Evolutionary conservation across 2,888 invertebrate genomes (phyloP).

Genomic region (Iphiclides podalirius): DNA sequence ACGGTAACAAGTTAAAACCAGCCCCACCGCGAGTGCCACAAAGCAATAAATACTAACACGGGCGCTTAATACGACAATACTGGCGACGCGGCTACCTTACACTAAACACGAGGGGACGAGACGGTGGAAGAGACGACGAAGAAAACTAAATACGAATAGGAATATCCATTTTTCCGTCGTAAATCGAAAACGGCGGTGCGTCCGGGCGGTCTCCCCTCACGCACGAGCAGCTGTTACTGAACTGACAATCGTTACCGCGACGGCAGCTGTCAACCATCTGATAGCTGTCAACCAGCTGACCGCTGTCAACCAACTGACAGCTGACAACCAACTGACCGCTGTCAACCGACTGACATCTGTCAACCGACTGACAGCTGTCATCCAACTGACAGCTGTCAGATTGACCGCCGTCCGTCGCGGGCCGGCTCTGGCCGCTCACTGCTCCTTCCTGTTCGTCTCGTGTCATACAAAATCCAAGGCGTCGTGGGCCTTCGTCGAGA

Average conservation of each 20-base stretch:
- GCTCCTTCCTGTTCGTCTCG: slow-evolving; percentile 65
- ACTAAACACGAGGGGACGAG: not conserved
- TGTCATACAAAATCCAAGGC: slow-evolving; percentile 89
- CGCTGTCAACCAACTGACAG: not conserved
- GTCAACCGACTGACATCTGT: no score
- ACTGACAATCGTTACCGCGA: slow-evolving; percentile 30
- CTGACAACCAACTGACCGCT: no score
- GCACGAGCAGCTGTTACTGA: slow-evolving; percentile 38
- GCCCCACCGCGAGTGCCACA: not conserved
- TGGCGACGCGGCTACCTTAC: not conserved
- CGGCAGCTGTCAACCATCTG: not conserved
- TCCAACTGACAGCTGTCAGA: slow-evolving; percentile 27
- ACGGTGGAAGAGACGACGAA: no score
- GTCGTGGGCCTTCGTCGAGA: slow-evolving; percentile 65
- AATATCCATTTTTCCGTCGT: slow-evolving; percentile 50
- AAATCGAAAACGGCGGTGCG: slow-evolving; percentile 42
- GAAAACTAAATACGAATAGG: slow-evolving; percentile 42
- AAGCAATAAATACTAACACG: not conserved
- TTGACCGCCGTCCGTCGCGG: slow-evolving; percentile 24
- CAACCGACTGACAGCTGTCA: slow-evolving; percentile 24
- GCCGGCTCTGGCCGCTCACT: slow-evolving; percentile 43
- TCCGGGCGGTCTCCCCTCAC: slow-evolving; percentile 28
- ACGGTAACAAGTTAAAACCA: not conserved
- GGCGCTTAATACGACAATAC: not conserved
- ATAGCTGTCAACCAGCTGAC: slow-evolving; percentile 13